Percentiles rank a stretch among this genome's conserved stretches.
phyloP scores from a whole-genome alignment of 2,797 vertebrate species.

The Oceanodroma leucorhoa region DNA sequence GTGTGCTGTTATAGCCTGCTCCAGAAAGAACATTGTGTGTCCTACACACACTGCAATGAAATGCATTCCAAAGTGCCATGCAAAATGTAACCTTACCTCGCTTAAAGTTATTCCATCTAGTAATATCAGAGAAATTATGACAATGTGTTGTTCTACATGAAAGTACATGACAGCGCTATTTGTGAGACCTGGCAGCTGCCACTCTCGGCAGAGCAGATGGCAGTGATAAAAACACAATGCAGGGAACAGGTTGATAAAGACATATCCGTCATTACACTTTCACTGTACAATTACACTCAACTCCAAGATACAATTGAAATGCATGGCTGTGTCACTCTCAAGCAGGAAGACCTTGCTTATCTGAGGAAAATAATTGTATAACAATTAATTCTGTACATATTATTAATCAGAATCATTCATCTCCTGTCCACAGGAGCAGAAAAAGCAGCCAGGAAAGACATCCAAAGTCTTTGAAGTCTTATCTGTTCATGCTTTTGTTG shows the following conservation, averaged over 20 bases:
- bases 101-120: conserved; percentile 41
- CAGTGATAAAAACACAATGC: conserved; percentile 62
- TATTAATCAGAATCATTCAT: not conserved
- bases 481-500: not conserved
- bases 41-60: not conserved
- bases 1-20: not conserved
- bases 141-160: conserved; percentile 46
- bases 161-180: conserved; percentile 57
- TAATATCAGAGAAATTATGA: conserved; percentile 59
- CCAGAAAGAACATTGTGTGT: not conserved
- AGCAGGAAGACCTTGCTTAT: not conserved
- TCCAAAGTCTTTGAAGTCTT: not conserved
- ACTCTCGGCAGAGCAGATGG: conserved; percentile 67
- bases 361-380: not conserved
- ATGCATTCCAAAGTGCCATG: not conserved
- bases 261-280: conserved; percentile 33
- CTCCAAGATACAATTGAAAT: conserved; percentile 19
- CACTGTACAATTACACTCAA: conserved; percentile 21
- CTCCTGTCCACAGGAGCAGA: not conserved
- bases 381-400: not conserved
- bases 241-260: conserved; percentile 52
- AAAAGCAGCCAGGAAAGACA: not conserved
- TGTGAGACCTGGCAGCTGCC: conserved; percentile 71
- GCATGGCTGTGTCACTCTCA: not conserved
- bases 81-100: conserved; percentile 44